phyloP scores from a whole-genome alignment of 2,797 vertebrate species.

The Rhinella marina region DNA sequence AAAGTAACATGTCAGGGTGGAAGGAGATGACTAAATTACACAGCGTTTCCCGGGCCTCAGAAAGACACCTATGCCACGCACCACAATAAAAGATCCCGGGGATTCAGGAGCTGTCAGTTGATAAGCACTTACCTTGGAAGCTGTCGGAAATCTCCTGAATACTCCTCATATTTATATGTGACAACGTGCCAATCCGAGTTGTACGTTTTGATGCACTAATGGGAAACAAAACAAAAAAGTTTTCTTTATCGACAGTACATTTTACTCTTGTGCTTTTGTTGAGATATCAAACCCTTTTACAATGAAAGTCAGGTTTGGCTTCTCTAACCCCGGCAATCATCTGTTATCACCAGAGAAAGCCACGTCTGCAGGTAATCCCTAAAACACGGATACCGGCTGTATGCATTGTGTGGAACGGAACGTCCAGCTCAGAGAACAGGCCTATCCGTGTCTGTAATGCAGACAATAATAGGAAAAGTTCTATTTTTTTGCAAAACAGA shows the following conservation, averaged over 20 bases:
- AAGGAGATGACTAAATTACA: background rate
- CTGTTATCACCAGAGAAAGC: background rate
- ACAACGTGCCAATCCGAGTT: conserved; percentile 97
- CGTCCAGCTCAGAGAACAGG: too few relatives aligned
- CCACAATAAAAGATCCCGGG: background rate
- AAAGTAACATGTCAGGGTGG: background rate
- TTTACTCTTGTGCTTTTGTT: background rate
- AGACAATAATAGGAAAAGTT: too few relatives aligned
- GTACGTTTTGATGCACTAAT: conserved; percentile 96
- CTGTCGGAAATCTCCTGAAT: conserved; percentile 95
- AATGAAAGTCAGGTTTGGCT: background rate
- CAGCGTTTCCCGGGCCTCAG: background rate
- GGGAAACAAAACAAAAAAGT: background rate
- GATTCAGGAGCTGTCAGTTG: background rate
- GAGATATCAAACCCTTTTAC: background rate
- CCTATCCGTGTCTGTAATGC: too few relatives aligned
- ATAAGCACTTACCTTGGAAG: conserved; percentile 88
- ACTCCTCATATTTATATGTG: conserved; percentile 95
- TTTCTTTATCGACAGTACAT: background rate
- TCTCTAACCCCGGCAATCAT: background rate
- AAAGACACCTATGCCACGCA: conserved; percentile 6
- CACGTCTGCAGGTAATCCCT: background rate
- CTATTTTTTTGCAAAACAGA: too few relatives aligned
- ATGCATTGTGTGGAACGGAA: too few relatives aligned
- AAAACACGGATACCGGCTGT: too few relatives aligned